Conservation (phyloP, 2,888 invertebrate species). For the Mechanitis mazaeus region DNA sequence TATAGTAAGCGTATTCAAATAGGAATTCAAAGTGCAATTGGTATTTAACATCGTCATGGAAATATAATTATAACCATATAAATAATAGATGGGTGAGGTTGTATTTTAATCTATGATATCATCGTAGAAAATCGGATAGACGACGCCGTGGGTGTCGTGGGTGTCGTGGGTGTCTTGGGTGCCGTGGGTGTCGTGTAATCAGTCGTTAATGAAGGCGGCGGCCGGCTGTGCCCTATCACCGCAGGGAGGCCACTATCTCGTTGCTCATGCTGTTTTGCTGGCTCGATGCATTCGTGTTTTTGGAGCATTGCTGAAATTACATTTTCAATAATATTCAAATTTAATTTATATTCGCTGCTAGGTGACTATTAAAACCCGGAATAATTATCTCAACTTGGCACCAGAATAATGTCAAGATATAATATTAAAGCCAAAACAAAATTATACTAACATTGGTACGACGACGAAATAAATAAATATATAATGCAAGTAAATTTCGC, state of each 20-base stretch:
- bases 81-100: not conserved
- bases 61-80: not conserved
- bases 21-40: too few relatives aligned
- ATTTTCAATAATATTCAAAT: constrained; percentile 4
- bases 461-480: not conserved
- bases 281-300: constrained; percentile 69
- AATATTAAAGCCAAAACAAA: not conserved
- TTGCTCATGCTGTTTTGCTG: constrained; percentile 73
- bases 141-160: constrained; percentile 39
- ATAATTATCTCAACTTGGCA: constrained; percentile 1
- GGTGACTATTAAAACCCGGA: not conserved
- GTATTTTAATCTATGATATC: not conserved
- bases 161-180: constrained; percentile 39
- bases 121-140: constrained; percentile 52
- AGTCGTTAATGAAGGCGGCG: constrained; percentile 57
- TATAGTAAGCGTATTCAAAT: too few relatives aligned
- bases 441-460: not conserved
- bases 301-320: constrained; percentile 71
- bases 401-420: not conserved
- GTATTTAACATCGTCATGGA: too few relatives aligned
- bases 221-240: constrained; percentile 66
- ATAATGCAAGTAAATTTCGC: not conserved
- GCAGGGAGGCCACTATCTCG: constrained; percentile 71
- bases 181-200: constrained; percentile 49
- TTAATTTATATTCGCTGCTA: not conserved